These are phyloP conservation scores for Ricordea florida DNA, from an alignment of 92 coral and sea anemone genomes.

Conservation along the genomic window DNA sequence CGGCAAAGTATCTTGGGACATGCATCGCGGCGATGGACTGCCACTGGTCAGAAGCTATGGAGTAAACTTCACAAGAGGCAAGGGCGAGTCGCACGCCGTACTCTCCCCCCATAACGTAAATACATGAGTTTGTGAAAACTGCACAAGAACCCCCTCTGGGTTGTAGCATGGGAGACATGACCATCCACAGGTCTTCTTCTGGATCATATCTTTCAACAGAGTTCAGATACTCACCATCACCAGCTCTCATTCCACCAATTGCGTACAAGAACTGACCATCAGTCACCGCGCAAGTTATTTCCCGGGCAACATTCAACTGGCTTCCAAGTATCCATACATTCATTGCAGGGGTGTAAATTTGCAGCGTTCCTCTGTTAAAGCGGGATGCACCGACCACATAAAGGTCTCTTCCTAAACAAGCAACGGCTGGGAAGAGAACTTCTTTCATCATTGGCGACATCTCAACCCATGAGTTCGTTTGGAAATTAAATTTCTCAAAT, in stretches of 20 bases:
- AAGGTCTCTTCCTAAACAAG: slow-evolving; percentile 54
- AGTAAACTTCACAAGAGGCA: slow-evolving; percentile 75
- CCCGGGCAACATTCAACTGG: slow-evolving; percentile 73
- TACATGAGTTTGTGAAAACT: slow-evolving; percentile 52
- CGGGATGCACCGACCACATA: slow-evolving; percentile 85
- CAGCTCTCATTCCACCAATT: slow-evolving; percentile 79
- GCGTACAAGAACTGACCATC: slow-evolving; percentile 76
- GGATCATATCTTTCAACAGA: slow-evolving; percentile 90
- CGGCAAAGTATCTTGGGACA: slow-evolving; percentile 86
- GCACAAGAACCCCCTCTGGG: slow-evolving; percentile 82
- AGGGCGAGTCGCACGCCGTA: slow-evolving; percentile 71
- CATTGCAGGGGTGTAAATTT: slow-evolving; percentile 68
- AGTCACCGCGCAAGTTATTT: slow-evolving; percentile 81
- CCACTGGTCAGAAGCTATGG: slow-evolving; percentile 75
- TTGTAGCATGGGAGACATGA: slow-evolving; percentile 67
- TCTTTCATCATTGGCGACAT: slow-evolving; percentile 56
- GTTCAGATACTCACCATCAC: slow-evolving; percentile 73
- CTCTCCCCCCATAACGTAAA: slow-evolving; percentile 88
- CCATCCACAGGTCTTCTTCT: slow-evolving; percentile 66
- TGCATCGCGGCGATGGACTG: slow-evolving; percentile 75
- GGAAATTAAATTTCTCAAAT: slow-evolving; percentile 62
- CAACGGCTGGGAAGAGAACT: slow-evolving; percentile 69
- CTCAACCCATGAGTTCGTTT: slow-evolving; percentile 50
- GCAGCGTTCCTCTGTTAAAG: slow-evolving; percentile 76
- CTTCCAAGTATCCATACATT: slow-evolving; percentile 72